Evolutionary conservation across 2,888 invertebrate genomes (phyloP).

Genomic region (Geotrupes spiniger): DNA sequence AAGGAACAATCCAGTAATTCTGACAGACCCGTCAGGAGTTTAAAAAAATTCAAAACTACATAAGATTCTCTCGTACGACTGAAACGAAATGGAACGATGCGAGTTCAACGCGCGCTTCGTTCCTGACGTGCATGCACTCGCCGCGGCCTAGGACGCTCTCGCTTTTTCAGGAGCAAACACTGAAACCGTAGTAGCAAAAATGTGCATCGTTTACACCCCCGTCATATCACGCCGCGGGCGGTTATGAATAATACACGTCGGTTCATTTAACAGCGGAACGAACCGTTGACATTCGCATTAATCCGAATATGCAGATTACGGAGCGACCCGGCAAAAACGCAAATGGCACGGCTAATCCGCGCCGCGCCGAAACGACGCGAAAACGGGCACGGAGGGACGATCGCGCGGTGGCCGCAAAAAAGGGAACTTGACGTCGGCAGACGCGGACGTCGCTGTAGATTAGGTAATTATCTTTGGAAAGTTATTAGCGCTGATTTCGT

Average conservation of each 20-base stretch:
- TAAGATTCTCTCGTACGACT: no score
- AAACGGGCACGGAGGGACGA: not conserved
- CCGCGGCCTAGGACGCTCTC: no score
- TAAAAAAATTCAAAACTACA: no score
- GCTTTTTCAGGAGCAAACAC: no score
- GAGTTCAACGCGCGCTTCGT: no score
- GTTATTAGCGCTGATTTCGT: not conserved
- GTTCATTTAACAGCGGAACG: constrained; percentile 26
- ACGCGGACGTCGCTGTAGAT: no score
- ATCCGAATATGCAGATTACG: constrained; percentile 27
- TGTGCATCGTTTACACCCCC: constrained; percentile 1
- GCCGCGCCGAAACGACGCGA: not conserved
- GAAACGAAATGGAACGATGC: no score
- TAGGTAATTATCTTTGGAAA: not conserved
- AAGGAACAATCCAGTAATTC: no score
- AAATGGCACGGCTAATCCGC: constrained; percentile 3
- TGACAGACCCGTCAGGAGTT: no score
- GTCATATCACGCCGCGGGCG: constrained; percentile 11
- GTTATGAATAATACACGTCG: constrained; percentile 27
- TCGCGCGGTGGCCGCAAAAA: not conserved
- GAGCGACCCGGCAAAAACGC: constrained; percentile 20
- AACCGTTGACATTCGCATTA: constrained; percentile 28
- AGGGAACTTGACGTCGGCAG: not conserved
- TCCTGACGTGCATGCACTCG: no score
- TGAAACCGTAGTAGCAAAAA: not conserved